Evolutionary conservation across 2,113 vertebrate genomes (phyloP).

Genomic region (Solea solea): DNA sequence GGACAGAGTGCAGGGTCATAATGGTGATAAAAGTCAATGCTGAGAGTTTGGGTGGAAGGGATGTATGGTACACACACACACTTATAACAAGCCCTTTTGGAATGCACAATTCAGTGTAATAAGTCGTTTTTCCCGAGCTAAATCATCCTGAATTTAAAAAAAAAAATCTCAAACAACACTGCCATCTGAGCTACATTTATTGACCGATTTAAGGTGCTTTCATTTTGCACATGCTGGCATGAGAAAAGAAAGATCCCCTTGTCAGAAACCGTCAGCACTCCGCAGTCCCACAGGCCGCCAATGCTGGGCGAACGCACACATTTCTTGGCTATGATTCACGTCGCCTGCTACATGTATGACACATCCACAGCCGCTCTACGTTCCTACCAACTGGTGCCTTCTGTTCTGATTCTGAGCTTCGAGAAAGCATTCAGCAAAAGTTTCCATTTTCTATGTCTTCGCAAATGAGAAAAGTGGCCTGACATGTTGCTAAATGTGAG

Average conservation of each 20-base stretch:
- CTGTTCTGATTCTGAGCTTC: conserved; percentile 67
- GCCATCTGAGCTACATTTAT: conserved; percentile 17
- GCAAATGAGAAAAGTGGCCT: conserved; percentile 18
- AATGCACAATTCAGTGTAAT: conserved; percentile 63
- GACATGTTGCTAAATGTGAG: neutral
- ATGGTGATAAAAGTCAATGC: conserved; percentile 21
- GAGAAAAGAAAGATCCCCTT: conserved; percentile 15
- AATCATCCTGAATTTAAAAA: conserved; percentile 11
- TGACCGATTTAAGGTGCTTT: conserved; percentile 1
- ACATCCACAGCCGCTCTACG: conserved; percentile 75
- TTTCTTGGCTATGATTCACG: conserved; percentile 69
- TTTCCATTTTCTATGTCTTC: conserved; percentile 3
- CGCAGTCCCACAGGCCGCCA: conserved; percentile 50
- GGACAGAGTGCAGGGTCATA: conserved; percentile 41
- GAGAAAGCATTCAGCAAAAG: conserved; percentile 57
- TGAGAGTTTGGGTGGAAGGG: conserved; percentile 14
- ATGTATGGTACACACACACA: conserved; percentile 2
- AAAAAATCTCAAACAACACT: neutral
- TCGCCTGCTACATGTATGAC: conserved; percentile 72
- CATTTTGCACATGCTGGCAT: conserved; percentile 7
- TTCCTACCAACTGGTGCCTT: conserved; percentile 78
- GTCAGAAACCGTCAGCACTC: conserved; percentile 44
- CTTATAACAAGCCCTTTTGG: conserved; percentile 40
- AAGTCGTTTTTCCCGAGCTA: conserved; percentile 18
- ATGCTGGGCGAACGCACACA: conserved; percentile 30